Conservation (phyloP, 2,888 invertebrate genomes). For the Punctoribates punctum region DNA sequence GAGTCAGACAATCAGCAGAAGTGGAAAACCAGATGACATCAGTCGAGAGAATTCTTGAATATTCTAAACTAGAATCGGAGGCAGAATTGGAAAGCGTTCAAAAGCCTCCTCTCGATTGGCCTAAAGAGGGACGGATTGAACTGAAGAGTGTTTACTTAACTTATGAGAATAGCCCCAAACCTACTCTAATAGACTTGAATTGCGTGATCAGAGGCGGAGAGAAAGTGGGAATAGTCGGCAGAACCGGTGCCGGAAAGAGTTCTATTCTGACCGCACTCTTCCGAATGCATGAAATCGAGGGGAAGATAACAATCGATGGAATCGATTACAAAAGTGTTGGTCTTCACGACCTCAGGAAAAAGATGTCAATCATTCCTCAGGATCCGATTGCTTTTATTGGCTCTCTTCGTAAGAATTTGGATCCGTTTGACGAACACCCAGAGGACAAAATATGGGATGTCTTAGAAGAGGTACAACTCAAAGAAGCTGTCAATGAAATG, state of each 20-base stretch:
- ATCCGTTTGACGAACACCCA: conserved; percentile 75
- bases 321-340: conserved; percentile 54
- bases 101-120: conserved; percentile 55
- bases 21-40: conserved; percentile 54
- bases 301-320: conserved; percentile 54
- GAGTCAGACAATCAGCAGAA: conserved; percentile 57
- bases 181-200: conserved; percentile 62
- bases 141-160: conserved; percentile 59
- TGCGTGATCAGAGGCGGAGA: conserved; percentile 55
- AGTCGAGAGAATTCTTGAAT: conserved; percentile 80
- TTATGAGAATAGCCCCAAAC: conserved; percentile 70
- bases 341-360: conserved; percentile 67
- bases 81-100: conserved; percentile 61
- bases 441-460: conserved; percentile 78
- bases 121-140: conserved; percentile 51
- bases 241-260: conserved; percentile 69
- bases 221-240: conserved; percentile 70
- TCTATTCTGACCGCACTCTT: conserved; percentile 57
- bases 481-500: conserved; percentile 63
- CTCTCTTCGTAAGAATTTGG: conserved; percentile 79
- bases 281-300: conserved; percentile 55
- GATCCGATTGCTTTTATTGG: conserved; percentile 84
- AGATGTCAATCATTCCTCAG: conserved; percentile 87
- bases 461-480: conserved; percentile 75
- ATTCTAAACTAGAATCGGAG: conserved; percentile 69